A percentile compares a stretch with the other conserved stretches of the same genome.
Evolutionary conservation across 2,797 vertebrate species (phyloP).

Genomic region (Mallotus villosus): DNA sequence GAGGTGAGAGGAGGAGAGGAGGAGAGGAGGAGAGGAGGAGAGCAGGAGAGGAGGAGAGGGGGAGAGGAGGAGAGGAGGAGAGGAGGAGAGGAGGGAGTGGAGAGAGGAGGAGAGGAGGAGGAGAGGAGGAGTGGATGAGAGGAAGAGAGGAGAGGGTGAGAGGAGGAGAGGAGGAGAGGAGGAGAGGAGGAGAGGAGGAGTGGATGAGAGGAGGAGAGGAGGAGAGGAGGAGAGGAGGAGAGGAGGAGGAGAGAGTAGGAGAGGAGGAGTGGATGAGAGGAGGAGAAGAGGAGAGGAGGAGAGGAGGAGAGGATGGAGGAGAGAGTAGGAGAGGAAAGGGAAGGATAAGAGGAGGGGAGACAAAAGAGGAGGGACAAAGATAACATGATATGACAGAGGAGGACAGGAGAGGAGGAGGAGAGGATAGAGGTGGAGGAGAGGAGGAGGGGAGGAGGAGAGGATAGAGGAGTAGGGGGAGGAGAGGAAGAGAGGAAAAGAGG

Average conservation of each 20-base stretch:
- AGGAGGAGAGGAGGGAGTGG: constrained; percentile 49
- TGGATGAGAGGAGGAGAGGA: neutral
- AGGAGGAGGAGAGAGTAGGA: constrained; percentile 50
- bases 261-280: constrained; percentile 46
- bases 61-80: constrained; percentile 17
- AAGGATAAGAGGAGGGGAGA: too few relatives aligned
- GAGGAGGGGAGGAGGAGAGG: too few relatives aligned
- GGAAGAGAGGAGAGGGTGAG: too few relatives aligned
- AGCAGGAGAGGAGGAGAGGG: constrained; percentile 48
- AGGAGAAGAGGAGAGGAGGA: constrained; percentile 46
- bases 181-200: neutral
- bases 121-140: too few relatives aligned
- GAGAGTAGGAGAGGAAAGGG: neutral
- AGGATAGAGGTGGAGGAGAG: too few relatives aligned
- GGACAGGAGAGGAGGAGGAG: neutral
- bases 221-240: neutral
- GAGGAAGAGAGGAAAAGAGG: too few relatives aligned
- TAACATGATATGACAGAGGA: neutral
- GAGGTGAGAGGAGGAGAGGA: too few relatives aligned
- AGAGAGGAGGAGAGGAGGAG: too few relatives aligned
- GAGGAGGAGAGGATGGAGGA: constrained; percentile 68
- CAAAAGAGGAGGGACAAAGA: too few relatives aligned
- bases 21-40: neutral
- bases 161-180: neutral
- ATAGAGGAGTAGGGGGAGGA: too few relatives aligned